These are phyloP conservation scores for Gryon sp. DNA, from an alignment of 1,140 invertebrate species.

Conservation along the genomic window DNA sequence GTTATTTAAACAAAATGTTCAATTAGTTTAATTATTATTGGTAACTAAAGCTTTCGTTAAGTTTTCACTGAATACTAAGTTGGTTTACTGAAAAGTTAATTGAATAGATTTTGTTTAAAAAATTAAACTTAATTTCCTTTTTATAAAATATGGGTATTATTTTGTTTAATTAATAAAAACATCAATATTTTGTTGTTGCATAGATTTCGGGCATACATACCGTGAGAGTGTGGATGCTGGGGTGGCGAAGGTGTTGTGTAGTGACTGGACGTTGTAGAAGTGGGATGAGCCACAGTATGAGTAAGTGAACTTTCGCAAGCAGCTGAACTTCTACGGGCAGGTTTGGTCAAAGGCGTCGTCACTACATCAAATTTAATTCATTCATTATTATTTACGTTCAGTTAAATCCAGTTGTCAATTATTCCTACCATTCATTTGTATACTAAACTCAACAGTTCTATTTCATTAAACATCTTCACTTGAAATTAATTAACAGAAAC, in stretches of 20 bases:
- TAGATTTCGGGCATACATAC: slow-evolving; percentile 62
- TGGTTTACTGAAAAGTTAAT: no score
- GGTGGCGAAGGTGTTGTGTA: slow-evolving; percentile 78
- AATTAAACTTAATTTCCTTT: no score
- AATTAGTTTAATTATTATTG: no score
- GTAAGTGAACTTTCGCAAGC: slow-evolving; percentile 73
- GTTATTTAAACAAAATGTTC: no score
- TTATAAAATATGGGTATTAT: background rate
- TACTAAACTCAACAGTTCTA: background rate
- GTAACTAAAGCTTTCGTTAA: no score
- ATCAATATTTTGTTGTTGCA: slow-evolving; percentile 1
- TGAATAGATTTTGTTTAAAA: no score
- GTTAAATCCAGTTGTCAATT: background rate
- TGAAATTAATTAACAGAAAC: background rate
- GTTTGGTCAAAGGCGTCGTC: slow-evolving; percentile 73
- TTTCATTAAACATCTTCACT: no score
- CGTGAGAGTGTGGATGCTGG: slow-evolving; percentile 75
- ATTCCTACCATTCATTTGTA: slow-evolving; percentile 6
- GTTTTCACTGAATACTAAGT: no score
- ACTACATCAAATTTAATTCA: slow-evolving; percentile 63
- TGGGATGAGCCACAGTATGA: slow-evolving; percentile 72
- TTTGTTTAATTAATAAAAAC: no score
- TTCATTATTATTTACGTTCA: slow-evolving; percentile 16
- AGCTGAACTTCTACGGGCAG: slow-evolving; percentile 74
- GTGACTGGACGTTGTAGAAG: slow-evolving; percentile 77